A percentile compares a stretch with the other conserved stretches of the same genome.
Evolutionary conservation across 2,888 invertebrate species (phyloP).

Genomic region (Hydriomena furcata): DNA sequence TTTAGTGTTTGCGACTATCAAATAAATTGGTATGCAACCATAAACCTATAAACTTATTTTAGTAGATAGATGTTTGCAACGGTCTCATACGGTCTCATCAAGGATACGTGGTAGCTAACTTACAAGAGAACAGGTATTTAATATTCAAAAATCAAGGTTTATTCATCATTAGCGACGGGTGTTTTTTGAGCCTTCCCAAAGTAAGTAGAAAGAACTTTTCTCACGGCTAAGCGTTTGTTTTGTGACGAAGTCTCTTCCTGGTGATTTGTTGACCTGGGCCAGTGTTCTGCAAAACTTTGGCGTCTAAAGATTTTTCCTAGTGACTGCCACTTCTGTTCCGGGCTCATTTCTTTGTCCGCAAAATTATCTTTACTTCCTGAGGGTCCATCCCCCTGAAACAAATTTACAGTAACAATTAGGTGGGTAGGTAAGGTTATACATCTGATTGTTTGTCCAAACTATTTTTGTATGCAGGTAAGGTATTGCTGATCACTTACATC

Average conservation of each 20-base stretch:
- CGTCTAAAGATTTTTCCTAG: conserved; percentile 76
- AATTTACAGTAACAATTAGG: not conserved
- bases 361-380: conserved; percentile 65
- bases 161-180: conserved; percentile 52
- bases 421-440: too few relatives aligned
- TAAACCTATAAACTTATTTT: too few relatives aligned
- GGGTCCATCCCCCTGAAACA: conserved; percentile 68
- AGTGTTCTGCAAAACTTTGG: conserved; percentile 69
- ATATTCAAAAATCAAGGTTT: conserved; percentile 26
- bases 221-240: conserved; percentile 64
- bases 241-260: conserved; percentile 65
- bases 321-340: conserved; percentile 79
- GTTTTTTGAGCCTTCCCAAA: conserved; percentile 68
- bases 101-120: too few relatives aligned
- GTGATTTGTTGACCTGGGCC: conserved; percentile 58
- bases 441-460: too few relatives aligned
- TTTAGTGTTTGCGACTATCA: too few relatives aligned
- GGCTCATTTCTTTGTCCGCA: conserved; percentile 63
- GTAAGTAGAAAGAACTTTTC: conserved; percentile 73
- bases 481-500: conserved; percentile 61
- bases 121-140: not conserved
- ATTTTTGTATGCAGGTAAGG: too few relatives aligned
- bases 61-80: too few relatives aligned
- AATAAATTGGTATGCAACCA: too few relatives aligned
- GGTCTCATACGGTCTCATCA: too few relatives aligned